These are phyloP conservation scores for Rhynchomys soricoides DNA, from an alignment of 2,113 vertebrate species.

Conservation along the genomic window DNA sequence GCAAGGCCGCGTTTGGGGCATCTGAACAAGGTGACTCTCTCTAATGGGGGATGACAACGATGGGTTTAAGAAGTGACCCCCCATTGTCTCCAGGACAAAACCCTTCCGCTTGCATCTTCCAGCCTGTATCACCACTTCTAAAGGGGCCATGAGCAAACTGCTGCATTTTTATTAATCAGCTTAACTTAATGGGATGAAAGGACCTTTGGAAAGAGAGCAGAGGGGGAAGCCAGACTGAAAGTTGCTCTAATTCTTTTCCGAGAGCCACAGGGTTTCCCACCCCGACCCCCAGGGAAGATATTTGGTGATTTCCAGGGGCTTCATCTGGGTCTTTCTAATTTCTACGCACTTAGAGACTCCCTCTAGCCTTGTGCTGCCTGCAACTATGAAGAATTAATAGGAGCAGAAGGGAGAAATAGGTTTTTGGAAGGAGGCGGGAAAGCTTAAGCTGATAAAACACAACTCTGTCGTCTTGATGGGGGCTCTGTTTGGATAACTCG, in stretches of 20 bases:
- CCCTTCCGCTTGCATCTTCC: slow-evolving; percentile 89
- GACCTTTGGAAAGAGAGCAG: slow-evolving; percentile 85
- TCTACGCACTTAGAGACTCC: slow-evolving; percentile 61
- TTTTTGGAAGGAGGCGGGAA: slow-evolving; percentile 82
- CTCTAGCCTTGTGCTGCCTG: slow-evolving; percentile 33
- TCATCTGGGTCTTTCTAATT: slow-evolving; percentile 59
- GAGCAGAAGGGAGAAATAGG: slow-evolving; percentile 51
- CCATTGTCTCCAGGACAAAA: slow-evolving; percentile 94
- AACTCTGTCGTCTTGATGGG: slow-evolving; percentile 80
- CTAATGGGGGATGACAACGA: slow-evolving; percentile 87
- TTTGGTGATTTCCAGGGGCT: slow-evolving; percentile 66
- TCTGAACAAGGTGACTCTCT: slow-evolving; percentile 84
- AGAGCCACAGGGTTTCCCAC: slow-evolving; percentile 27
- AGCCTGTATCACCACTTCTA: slow-evolving; percentile 86
- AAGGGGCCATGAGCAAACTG: slow-evolving; percentile 87
- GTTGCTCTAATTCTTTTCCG: slow-evolving; percentile 73
- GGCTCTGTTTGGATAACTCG: slow-evolving; percentile 86
- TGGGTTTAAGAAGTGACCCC: slow-evolving; percentile 91
- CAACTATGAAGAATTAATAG: slow-evolving; percentile 75
- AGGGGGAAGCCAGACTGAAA: slow-evolving; percentile 59
- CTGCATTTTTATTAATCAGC: slow-evolving; percentile 98
- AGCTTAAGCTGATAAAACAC: slow-evolving; percentile 84
- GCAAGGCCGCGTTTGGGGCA: slow-evolving; percentile 74
- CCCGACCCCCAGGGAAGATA: not conserved
- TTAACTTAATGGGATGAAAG: slow-evolving; percentile 98